These are phyloP conservation scores for Tetrao urogallus DNA, from an alignment of 2,113 vertebrate species.

Conservation along the genomic window DNA sequence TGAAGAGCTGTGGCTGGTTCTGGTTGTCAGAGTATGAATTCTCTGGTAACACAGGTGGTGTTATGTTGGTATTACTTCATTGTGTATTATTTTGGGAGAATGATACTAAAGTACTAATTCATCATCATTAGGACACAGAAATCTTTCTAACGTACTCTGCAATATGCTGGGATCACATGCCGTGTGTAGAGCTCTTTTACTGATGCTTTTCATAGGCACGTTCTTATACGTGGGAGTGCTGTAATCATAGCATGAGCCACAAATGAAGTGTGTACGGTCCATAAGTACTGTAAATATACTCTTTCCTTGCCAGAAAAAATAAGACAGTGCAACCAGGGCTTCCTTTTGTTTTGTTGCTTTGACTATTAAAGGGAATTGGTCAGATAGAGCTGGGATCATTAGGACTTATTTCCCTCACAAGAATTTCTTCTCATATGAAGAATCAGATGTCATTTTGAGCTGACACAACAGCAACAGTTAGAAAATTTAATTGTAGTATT, in stretches of 20 bases:
- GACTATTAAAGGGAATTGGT: not conserved
- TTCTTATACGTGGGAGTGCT: conserved; percentile 45
- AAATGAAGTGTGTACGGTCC: not conserved
- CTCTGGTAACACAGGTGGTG: not conserved
- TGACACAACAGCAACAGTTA: not conserved
- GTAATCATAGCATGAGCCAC: conserved; percentile 45
- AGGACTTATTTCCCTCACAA: not conserved
- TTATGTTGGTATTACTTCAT: not conserved
- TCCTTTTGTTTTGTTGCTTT: not conserved
- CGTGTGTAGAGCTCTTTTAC: not conserved
- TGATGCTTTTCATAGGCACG: not conserved
- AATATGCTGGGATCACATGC: not conserved
- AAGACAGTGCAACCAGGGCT: not conserved
- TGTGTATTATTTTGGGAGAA: not conserved
- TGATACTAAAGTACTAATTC: not conserved
- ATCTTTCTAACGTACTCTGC: not conserved
- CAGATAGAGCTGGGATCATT: not conserved
- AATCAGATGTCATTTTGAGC: not conserved
- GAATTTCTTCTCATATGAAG: not conserved
- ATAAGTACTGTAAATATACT: not conserved
- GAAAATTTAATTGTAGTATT: not conserved
- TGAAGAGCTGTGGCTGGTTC: not conserved
- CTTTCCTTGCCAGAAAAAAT: not conserved
- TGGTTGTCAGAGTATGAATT: not conserved
- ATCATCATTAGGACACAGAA: not conserved